Evolutionary conservation across 2,113 vertebrate species (phyloP), one percentile per base, ranked within the genome.

Genomic region (Terrapene triunguis): DNA sequence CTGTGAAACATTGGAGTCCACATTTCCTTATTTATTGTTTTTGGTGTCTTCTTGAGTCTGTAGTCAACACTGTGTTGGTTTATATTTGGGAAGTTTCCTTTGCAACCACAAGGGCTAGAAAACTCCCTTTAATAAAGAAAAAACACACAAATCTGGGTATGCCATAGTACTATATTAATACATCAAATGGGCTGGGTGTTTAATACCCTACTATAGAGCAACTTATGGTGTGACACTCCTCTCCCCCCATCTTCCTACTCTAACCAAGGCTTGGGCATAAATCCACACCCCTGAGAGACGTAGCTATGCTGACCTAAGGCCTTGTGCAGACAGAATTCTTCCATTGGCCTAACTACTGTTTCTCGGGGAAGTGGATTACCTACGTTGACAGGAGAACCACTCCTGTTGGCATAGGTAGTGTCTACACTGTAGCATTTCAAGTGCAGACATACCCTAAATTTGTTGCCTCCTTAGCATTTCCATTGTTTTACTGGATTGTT

Each of bases 61-160:
- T 59, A 32, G 72, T 62, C 27, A 89, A 16, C 44, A 42, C 19
- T 84, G 87, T 91, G 69, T 92, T 95, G 83, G 85, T 95, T 93
- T 89, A 47, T 13, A 14, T 92, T 90, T 84, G 76, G 51, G 6
- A 2, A 55, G 22, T 82, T 95, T 95, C 78, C 7, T 81, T 69
- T 89, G 80, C 44, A 87, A 85, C 84, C 91, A 84, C 3, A 47
- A 72, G 42, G 84, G 93, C 94, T 94, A 86, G 82, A 82, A 85
- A 97, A 21, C 44, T 95, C 4, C 12, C 5, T 62, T 1, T 69
- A 25, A 90, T 81, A 0, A 87, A 38, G n/a, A 35, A 74, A 84
- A 84, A 84, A 48, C 1, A 10, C 44, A 32, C 16, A 4, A 84
- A 94, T 47, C 44, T 89, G 74, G 55, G 4, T 27, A 53, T 93